Conservation (phyloP, 2,797 vertebrate genomes). For the Microchirus variegatus region DNA sequence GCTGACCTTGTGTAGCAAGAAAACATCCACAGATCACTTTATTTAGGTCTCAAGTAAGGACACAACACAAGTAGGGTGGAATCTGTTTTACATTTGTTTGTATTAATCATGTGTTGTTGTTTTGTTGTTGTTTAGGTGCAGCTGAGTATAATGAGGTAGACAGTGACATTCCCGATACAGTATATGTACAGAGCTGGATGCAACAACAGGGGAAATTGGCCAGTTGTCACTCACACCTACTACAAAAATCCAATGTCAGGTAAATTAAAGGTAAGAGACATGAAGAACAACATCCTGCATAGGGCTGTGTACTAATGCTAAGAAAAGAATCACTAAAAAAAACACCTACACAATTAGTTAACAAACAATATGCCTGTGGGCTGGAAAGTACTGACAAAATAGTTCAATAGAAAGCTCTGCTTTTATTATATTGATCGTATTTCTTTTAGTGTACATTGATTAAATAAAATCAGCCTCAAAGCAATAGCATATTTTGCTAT, state of each 20-base stretch:
- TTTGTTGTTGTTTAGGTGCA: slow-evolving; percentile 79
- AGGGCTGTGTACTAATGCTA: slow-evolving; percentile 46
- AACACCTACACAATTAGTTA: slow-evolving; percentile 63
- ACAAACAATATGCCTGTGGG: slow-evolving; percentile 59
- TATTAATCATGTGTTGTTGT: slow-evolving; percentile 63
- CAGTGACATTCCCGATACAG: slow-evolving; percentile 74
- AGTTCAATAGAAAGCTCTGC: slow-evolving; percentile 39
- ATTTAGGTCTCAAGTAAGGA: slow-evolving; percentile 76
- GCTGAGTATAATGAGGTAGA: slow-evolving; percentile 86
- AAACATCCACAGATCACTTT: slow-evolving; percentile 79
- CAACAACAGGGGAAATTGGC: slow-evolving; percentile 40
- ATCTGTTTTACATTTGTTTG: slow-evolving; percentile 64
- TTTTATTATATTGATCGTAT: slow-evolving; percentile 26
- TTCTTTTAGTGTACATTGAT: slow-evolving; percentile 21
- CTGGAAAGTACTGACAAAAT: slow-evolving; percentile 39
- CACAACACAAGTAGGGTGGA: slow-evolving; percentile 64
- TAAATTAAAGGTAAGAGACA: slow-evolving; percentile 52
- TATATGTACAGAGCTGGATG: slow-evolving; percentile 71
- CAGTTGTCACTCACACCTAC: slow-evolving; percentile 44
- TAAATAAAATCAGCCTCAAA: slow-evolving; percentile 29
- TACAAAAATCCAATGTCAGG: slow-evolving; percentile 44
- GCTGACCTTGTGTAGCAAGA: slow-evolving; percentile 53
- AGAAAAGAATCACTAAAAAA: slow-evolving; percentile 69
- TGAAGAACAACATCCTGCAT: slow-evolving; percentile 59
- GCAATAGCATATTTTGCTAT: too few relatives aligned